Evolutionary conservation across 2,113 vertebrate genomes (phyloP), one percentile per base, ranked within the genome.

Genomic region (Neolamprologus cancellatus): DNA sequence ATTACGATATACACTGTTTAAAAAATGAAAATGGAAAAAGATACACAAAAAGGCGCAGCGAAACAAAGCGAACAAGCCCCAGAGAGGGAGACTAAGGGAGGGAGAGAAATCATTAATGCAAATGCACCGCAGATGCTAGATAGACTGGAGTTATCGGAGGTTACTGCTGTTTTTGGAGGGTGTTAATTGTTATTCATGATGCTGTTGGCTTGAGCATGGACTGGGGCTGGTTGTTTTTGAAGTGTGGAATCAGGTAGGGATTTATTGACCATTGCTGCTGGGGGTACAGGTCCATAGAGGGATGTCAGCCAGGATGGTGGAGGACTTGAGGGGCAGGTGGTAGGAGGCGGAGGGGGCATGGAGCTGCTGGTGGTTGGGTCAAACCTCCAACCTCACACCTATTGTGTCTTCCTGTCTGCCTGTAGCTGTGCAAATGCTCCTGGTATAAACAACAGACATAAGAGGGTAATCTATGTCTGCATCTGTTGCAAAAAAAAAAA

Each of bases 121-220:
- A 95, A 95, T 94, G 71, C 55, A 52, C 28, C 81, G 66, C 83
- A 84, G 86, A 82, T 85, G 81, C 88, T 82, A 84, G 80, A 89
- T 78, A 89, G 89, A 94, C 81, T 78, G 85, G 66, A 81, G 88
- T 89, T 92, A 91, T 94, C 32, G 39, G 92, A 87, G 91, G 89
- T 89, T 92, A 84, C 90, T 86, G 86, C 83, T 91, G 90, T 89
- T 94, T 94, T 93, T 79, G 84, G 83, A 88, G 71, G 84, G 81
- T 87, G 88, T 91, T 90, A 92, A 93, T 95, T 94, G 89, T 92
- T 95, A 95, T 96, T 94, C 95, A 95, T 93, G 91, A 92, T 20
- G 90, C 90, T 87, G 84, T 52, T 89, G 74, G 86, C 52, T 55
- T 66, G 71, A 87, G 78, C 86, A 81, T 28, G 78, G 82, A 88